phyloP scores from a whole-genome alignment of 2,113 vertebrate species.

The Mirza zaza region DNA sequence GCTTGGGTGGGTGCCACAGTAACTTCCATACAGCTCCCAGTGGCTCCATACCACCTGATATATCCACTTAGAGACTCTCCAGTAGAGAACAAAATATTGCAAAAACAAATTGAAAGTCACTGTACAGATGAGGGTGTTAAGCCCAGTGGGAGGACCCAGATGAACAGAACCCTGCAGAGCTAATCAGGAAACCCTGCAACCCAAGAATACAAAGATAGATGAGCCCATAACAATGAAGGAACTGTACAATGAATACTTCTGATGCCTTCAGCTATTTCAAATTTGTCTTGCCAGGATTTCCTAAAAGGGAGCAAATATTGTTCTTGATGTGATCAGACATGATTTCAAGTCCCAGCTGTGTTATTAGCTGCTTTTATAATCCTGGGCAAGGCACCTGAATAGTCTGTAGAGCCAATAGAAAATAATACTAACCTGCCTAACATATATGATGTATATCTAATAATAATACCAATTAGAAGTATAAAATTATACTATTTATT shows the following conservation, averaged over 20 bases:
- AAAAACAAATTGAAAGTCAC: conserved; percentile 76
- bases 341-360: not conserved
- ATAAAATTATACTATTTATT: not conserved
- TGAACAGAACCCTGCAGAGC: conserved; percentile 56
- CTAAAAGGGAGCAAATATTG: conserved; percentile 19
- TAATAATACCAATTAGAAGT: not conserved
- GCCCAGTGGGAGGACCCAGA: conserved; percentile 51
- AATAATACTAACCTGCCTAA: not conserved
- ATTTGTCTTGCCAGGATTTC: conserved; percentile 13
- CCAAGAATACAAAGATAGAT: conserved; percentile 25
- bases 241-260: not conserved
- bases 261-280: conserved; percentile 35
- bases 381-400: not conserved
- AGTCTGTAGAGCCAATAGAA: not conserved
- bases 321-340: conserved; percentile 9
- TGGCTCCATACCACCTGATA: conserved; percentile 60
- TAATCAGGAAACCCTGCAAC: conserved; percentile 59
- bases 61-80: conserved; percentile 63
- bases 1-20: conserved; percentile 50
- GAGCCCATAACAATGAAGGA: not conserved
- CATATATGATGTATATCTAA: not conserved
- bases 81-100: conserved; percentile 72
- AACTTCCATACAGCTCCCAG: conserved; percentile 19
- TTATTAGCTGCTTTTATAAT: not conserved
- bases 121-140: conserved; percentile 66